These are phyloP conservation scores for Carpatolechia fugitivella DNA, from an alignment of 2,888 invertebrate species.

Conservation along the genomic window DNA sequence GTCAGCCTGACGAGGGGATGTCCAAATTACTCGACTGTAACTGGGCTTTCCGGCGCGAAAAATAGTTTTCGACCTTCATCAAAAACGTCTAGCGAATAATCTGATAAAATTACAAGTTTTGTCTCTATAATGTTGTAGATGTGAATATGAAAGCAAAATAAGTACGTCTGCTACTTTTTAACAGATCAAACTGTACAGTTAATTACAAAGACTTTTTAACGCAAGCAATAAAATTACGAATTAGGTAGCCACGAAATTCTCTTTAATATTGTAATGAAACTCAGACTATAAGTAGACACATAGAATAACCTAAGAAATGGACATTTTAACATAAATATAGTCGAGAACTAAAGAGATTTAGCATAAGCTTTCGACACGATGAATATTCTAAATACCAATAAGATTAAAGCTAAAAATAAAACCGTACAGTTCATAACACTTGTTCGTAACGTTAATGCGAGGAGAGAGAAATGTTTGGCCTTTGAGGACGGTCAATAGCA, in stretches of 20 bases:
- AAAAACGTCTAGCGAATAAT: neutral
- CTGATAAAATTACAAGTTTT: neutral
- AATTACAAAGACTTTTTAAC: too few species aligned
- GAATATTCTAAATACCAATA: slow-evolving; percentile 23
- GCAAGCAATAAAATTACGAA: too few species aligned
- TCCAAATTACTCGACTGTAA: slow-evolving; percentile 15
- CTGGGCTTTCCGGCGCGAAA: neutral
- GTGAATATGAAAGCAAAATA: too few species aligned
- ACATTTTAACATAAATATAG: neutral
- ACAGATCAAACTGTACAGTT: too few species aligned
- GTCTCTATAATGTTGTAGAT: too few species aligned
- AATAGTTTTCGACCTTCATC: neutral
- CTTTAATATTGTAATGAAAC: too few species aligned
- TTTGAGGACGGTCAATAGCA: neutral
- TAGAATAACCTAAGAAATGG: neutral
- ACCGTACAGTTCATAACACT: slow-evolving; percentile 1
- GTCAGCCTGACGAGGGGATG: slow-evolving; percentile 14
- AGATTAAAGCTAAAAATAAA: slow-evolving; percentile 41
- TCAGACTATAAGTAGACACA: too few species aligned
- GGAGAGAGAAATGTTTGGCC: neutral
- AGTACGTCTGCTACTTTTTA: too few species aligned
- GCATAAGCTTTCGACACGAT: neutral
- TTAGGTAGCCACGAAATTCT: too few species aligned
- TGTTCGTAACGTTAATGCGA: neutral
- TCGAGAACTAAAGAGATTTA: neutral